Evolutionary conservation across 2,113 vertebrate genomes (phyloP).

Genomic region (Ictidomys tridecemlineatus): DNA sequence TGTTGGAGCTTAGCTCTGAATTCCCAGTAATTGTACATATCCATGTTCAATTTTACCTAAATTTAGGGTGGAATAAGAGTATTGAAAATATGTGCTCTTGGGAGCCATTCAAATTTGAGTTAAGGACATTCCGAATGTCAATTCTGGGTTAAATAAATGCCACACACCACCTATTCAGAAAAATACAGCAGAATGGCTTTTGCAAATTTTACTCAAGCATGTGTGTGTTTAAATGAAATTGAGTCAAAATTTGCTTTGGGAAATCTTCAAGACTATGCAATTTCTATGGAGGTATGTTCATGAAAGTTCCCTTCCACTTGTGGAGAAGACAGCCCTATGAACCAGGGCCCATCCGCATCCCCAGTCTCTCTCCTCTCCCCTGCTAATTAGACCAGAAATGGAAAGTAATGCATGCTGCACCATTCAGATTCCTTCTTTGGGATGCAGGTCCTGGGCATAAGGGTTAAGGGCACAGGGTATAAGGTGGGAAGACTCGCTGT

Average conservation of each 20-base stretch:
- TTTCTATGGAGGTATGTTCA: neutral
- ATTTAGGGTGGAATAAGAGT: constrained; percentile 22
- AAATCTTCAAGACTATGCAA: neutral
- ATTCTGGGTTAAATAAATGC: constrained; percentile 55
- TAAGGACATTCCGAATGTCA: neutral
- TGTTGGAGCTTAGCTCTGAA: neutral
- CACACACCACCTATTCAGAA: neutral
- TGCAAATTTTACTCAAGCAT: neutral
- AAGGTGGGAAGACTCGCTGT: no score
- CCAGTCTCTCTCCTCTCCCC: neutral
- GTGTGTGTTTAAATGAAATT: neutral
- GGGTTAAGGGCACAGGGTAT: neutral
- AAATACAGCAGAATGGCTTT: neutral
- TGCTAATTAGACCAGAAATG: neutral
- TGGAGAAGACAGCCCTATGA: neutral
- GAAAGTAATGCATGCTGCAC: neutral
- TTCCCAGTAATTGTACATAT: neutral
- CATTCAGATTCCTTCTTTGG: neutral
- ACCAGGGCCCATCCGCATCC: neutral
- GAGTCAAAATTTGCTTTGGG: constrained; percentile 50
- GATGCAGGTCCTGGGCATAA: neutral
- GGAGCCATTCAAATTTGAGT: constrained; percentile 42
- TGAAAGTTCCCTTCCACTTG: neutral
- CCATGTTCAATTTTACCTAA: neutral
- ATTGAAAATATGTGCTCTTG: constrained; percentile 1